A percentile compares a stretch with the other conserved stretches of the same genome.
Evolutionary conservation across 2,888 invertebrate genomes (phyloP).

Genomic region (Nomada hirtipes): DNA sequence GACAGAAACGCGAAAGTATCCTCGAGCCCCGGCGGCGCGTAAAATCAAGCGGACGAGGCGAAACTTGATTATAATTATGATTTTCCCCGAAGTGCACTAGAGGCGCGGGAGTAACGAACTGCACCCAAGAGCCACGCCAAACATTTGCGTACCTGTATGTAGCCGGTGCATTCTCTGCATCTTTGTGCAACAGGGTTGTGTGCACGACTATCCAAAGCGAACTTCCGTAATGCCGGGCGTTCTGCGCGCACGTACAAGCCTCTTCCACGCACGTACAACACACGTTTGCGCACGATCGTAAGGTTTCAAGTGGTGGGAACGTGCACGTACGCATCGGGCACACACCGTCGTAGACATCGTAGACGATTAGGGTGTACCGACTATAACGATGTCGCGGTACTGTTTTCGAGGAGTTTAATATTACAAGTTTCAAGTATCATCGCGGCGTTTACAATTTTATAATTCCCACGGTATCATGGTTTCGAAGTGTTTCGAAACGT

Average conservation of each 20-base stretch:
- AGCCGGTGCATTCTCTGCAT: slow-evolving; percentile 53
- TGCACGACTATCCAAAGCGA: slow-evolving; percentile 42
- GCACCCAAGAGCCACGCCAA: slow-evolving; percentile 67
- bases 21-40: slow-evolving; percentile 42
- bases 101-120: slow-evolving; percentile 69
- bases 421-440: slow-evolving; percentile 18
- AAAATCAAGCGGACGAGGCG: slow-evolving; percentile 41
- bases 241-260: slow-evolving; percentile 36
- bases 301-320: neutral
- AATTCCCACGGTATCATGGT: slow-evolving; percentile 3
- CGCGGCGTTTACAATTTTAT: slow-evolving; percentile 35
- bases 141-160: slow-evolving; percentile 63
- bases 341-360: slow-evolving; percentile 2
- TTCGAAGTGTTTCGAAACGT: neutral
- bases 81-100: slow-evolving; percentile 71
- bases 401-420: slow-evolving; percentile 22
- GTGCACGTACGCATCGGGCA: neutral
- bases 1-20: slow-evolving; percentile 37
- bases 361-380: slow-evolving; percentile 39
- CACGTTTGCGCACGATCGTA: slow-evolving; percentile 21
- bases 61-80: slow-evolving; percentile 72
- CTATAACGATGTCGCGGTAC: slow-evolving; percentile 39
- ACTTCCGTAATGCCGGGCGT: slow-evolving; percentile 54
- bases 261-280: slow-evolving; percentile 18
- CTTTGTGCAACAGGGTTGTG: slow-evolving; percentile 65